phyloP scores from a whole-genome alignment of 2,888 invertebrate species.

The Drosophila niveifrons region DNA sequence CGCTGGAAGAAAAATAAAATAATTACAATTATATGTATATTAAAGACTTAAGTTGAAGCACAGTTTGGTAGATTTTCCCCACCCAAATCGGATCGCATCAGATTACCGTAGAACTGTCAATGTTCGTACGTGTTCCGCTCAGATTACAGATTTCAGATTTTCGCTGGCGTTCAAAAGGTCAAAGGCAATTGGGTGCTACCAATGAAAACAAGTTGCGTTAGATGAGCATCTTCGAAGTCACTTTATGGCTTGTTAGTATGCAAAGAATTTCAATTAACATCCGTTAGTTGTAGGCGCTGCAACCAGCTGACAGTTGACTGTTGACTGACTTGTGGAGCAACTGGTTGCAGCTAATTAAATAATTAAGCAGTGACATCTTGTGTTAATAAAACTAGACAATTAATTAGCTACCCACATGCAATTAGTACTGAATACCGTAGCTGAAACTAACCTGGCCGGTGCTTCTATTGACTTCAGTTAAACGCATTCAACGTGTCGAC shows the following conservation, averaged over 20 bases:
- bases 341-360: conserved; percentile 44
- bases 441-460: conserved; percentile 63
- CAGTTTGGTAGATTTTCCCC: too few species aligned
- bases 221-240: conserved; percentile 25
- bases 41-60: background rate
- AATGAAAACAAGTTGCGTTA: conserved; percentile 60
- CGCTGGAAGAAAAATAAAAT: too few species aligned
- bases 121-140: conserved; percentile 18
- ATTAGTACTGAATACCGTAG: conserved; percentile 11
- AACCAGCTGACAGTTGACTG: background rate
- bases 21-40: too few species aligned
- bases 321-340: conserved; percentile 15
- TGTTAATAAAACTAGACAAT: conserved; percentile 57
- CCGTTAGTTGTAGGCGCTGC: conserved; percentile 7
- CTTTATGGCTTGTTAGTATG: conserved; percentile 72
- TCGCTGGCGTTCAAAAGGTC: conserved; percentile 57
- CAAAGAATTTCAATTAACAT: conserved; percentile 61
- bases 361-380: conserved; percentile 49
- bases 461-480: conserved; percentile 44
- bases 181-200: conserved; percentile 35
- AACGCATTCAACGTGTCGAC: conserved; percentile 55
- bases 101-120: conserved; percentile 17
- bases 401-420: conserved; percentile 42
- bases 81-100: background rate
- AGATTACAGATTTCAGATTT: conserved; percentile 2